A percentile compares a stretch with the other conserved stretches of the same genome.
Evolutionary conservation across 2,888 invertebrate genomes (phyloP).

Genomic region (Orchesellides sinensis): DNA sequence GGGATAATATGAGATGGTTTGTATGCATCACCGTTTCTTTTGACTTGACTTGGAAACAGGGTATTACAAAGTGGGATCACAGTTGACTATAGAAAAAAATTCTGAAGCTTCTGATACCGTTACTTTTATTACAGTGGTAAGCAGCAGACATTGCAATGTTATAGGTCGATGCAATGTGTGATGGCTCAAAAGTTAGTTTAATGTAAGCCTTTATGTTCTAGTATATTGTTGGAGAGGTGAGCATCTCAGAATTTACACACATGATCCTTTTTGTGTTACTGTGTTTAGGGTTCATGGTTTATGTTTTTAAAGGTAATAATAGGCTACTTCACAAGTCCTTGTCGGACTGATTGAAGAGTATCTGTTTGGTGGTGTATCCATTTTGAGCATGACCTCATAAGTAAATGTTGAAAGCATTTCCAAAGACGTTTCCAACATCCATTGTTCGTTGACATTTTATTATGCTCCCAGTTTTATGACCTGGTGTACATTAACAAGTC

Average conservation of each 20-base stretch:
- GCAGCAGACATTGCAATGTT: not conserved
- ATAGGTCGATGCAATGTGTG: not conserved
- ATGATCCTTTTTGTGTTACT: not conserved
- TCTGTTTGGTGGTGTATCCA: not conserved
- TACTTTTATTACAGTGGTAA: not conserved
- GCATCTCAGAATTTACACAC: not conserved
- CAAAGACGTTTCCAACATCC: too few species aligned
- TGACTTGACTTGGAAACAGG: not conserved
- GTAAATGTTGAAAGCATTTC: too few species aligned
- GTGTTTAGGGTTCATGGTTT: not conserved
- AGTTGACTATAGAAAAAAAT: not conserved
- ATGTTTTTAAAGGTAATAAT: constrained; percentile 12
- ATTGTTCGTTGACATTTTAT: too few species aligned
- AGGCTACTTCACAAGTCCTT: not conserved
- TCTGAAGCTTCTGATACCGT: not conserved
- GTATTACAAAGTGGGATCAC: constrained; percentile 15
- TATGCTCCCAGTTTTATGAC: too few species aligned
- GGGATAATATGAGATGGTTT: constrained; percentile 3
- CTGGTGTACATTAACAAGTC: too few species aligned
- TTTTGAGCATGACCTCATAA: not conserved
- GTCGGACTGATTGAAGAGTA: constrained; percentile 5
- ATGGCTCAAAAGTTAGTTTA: too few species aligned
- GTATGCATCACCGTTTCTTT: constrained; percentile 5
- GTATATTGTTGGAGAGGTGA: not conserved
- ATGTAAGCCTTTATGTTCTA: not conserved